Conservation (phyloP, 2,888 invertebrate species). For the Philhelius pedissequus region DNA sequence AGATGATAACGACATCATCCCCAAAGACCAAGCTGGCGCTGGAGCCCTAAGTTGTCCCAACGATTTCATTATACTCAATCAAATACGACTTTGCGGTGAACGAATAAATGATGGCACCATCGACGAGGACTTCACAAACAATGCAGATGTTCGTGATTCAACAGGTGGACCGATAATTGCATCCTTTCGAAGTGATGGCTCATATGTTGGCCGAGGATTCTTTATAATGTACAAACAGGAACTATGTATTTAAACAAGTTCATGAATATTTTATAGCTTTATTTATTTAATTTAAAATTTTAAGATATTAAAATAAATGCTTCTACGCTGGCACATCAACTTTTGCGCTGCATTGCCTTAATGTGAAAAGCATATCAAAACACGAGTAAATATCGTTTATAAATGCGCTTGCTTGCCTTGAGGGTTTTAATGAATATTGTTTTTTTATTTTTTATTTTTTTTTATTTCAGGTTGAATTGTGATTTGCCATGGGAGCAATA, state of each 20-base stretch:
- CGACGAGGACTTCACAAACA: conserved; percentile 82
- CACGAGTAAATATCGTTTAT: conserved; percentile 52
- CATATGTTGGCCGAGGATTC: conserved; percentile 85
- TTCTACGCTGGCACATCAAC: not conserved
- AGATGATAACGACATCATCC: conserved; percentile 83
- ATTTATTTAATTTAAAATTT: conserved; percentile 38
- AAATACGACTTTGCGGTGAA: conserved; percentile 86
- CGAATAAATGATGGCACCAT: conserved; percentile 84
- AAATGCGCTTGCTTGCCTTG: conserved; percentile 68
- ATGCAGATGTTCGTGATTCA: conserved; percentile 86
- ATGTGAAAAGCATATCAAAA: conserved; percentile 8
- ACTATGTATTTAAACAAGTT: conserved; percentile 79
- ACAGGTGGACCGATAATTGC: conserved; percentile 86
- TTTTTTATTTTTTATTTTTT: not conserved
- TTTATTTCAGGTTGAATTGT: conserved; percentile 35
- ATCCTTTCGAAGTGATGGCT: conserved; percentile 84
- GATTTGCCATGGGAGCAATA: conserved; percentile 60
- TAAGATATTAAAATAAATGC: not conserved
- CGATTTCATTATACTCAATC: conserved; percentile 86
- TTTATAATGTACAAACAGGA: conserved; percentile 85
- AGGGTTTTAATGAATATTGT: conserved; percentile 12
- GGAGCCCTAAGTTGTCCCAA: conserved; percentile 88
- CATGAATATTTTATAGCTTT: conserved; percentile 17
- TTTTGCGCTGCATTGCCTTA: not conserved
- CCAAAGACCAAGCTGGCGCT: conserved; percentile 86